Evolutionary conservation across 1,140 invertebrate species (phyloP), one percentile per base, ranked within the genome.

Genomic region (Aphidius gifuensis): DNA sequence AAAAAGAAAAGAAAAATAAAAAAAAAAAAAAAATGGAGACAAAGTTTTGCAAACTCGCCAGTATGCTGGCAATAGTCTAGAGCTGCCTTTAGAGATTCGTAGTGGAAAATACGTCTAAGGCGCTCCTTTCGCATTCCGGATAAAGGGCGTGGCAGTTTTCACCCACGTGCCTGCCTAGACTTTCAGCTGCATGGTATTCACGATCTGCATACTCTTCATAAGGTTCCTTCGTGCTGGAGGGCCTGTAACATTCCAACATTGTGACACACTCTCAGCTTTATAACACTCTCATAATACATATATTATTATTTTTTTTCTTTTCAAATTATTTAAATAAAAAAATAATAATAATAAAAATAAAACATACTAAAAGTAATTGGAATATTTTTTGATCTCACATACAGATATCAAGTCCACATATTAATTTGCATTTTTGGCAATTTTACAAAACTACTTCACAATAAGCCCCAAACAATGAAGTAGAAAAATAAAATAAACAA

Each of bases 61-160:
- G 38, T 23, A n/a, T 40, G 47, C 38, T 38, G 40, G 6, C 42
- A n/a, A 16, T 23, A n/a, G 16, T 40, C 38, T 38, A 38, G 6
- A 16, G 43, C 11, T 43, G 43, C 39, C 42, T 39, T 39, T 9
- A 23, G 9, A 51, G 16, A 40, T 45, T 55, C 59, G 58, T 66
- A 16, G 63, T 73, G 49, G 80, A 77, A 66, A 81, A 80, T 46
- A 80, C 66, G 64, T 80, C 77, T 47, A 81, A 70, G 11, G 80
- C 61, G 69, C 77, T 80, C 66, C 64, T 74, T 51, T 67, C 51
- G 66, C 81, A 83, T 66, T 80, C 77, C 38, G 76, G 71, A 69
- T 81, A 82, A 66, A 80, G 73, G 68, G 71, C 73, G 72, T 79
- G 75, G 72, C 79, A 80, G 68, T 69, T 73, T 68, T 71, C 71